Conservation (phyloP, 2,797 vertebrate genomes). For the Odontamblyopus rebecca region DNA sequence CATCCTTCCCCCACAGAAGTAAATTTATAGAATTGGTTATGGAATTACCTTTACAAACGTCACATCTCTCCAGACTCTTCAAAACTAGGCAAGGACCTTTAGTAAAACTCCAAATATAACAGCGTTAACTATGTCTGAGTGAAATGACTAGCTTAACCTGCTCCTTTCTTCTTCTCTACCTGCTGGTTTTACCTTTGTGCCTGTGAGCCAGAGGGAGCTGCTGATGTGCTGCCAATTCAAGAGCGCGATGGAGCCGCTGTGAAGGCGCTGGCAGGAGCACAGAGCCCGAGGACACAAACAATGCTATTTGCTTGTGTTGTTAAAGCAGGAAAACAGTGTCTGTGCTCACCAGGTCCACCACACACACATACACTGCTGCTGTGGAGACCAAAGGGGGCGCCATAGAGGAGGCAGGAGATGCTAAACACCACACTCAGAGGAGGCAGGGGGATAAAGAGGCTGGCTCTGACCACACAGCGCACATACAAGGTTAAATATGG, state of each 20-base stretch:
- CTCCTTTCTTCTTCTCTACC: constrained; percentile 28
- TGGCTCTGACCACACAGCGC: constrained; percentile 13
- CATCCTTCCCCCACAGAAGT: no score
- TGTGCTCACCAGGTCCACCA: constrained; percentile 38
- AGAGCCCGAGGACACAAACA: constrained; percentile 47
- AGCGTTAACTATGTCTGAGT: no score
- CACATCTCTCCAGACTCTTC: no score
- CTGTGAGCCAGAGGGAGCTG: constrained; percentile 24
- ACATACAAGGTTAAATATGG: background rate
- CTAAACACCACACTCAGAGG: constrained; percentile 15
- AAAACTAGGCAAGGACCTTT: no score
- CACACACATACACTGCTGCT: background rate
- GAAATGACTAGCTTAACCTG: background rate
- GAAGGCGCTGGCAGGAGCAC: constrained; percentile 49
- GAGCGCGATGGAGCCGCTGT: constrained; percentile 45
- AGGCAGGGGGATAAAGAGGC: constrained; percentile 15
- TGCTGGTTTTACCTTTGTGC: constrained; percentile 38
- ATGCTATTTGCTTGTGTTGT: constrained; percentile 60
- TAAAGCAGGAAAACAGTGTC: constrained; percentile 39
- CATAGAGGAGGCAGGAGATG: constrained; percentile 36
- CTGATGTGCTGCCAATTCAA: constrained; percentile 51
- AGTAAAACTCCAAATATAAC: no score
- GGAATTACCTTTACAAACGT: no score
- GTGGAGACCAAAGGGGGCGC: constrained; percentile 35
- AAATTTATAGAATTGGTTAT: no score